These are phyloP conservation scores for Polypedilum vanderplanki DNA, from an alignment of 1,140 invertebrate species.

Conservation along the genomic window DNA sequence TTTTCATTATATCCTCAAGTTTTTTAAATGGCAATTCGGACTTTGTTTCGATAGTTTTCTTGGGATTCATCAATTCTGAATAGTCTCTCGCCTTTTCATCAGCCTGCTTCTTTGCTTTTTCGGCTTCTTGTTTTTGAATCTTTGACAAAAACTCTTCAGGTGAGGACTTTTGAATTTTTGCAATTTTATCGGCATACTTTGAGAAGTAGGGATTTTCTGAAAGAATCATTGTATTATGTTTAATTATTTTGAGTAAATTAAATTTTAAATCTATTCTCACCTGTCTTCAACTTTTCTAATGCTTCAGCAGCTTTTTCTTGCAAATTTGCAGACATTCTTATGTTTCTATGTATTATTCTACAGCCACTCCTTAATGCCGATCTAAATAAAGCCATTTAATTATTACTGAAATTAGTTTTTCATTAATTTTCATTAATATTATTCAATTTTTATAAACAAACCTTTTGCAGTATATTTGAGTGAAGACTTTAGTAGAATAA, in stretches of 20 bases:
- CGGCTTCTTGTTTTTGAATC: constrained; percentile 51
- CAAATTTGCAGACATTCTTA: constrained; percentile 37
- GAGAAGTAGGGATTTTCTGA: constrained; percentile 67
- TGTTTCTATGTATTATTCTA: constrained; percentile 8
- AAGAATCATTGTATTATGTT: background rate
- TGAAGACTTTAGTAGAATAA: too few species aligned
- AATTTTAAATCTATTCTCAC: background rate
- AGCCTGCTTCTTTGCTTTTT: constrained; percentile 41
- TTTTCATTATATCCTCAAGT: constrained; percentile 69
- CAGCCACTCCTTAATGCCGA: background rate
- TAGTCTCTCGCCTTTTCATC: constrained; percentile 36
- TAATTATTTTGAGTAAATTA: background rate
- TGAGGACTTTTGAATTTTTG: constrained; percentile 61
- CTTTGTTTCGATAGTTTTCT: constrained; percentile 42
- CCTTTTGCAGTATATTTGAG: too few species aligned
- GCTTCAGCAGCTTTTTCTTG: constrained; percentile 38
- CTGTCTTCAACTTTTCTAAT: constrained; percentile 40
- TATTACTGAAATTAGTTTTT: background rate
- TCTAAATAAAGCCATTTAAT: background rate
- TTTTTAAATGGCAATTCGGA: constrained; percentile 46
- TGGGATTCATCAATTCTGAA: constrained; percentile 48
- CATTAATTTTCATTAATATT: background rate
- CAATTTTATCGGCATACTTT: constrained; percentile 75
- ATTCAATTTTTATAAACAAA: too few species aligned
- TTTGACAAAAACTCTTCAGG: constrained; percentile 67